Conservation (phyloP, 2,113 vertebrate species). For the Epinephelus moara region DNA sequence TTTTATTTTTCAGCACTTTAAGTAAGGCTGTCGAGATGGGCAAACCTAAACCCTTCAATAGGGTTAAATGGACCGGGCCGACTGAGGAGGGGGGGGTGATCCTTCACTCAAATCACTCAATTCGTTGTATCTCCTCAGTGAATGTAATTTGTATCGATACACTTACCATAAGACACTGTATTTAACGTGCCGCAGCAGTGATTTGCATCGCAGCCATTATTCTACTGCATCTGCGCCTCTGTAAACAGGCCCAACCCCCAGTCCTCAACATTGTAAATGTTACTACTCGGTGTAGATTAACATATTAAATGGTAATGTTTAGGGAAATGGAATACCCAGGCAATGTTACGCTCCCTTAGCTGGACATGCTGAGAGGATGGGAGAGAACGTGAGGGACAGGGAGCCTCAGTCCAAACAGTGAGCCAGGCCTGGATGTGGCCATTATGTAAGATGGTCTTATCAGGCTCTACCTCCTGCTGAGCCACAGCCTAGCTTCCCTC, state of each 20-base stretch:
- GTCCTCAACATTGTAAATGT: constrained; percentile 18
- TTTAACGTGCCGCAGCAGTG: background rate
- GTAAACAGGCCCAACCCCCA: background rate
- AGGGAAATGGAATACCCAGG: constrained; percentile 40
- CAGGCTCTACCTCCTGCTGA: constrained; percentile 80
- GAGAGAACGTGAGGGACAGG: constrained; percentile 47
- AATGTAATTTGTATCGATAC: constrained; percentile 27
- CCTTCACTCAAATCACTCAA: constrained; percentile 41
- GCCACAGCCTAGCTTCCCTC: constrained; percentile 66
- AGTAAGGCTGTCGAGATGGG: constrained; percentile 54
- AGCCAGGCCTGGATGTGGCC: constrained; percentile 68
- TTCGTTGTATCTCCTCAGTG: constrained; percentile 43
- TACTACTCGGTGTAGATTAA: constrained; percentile 31
- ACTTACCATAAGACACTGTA: constrained; percentile 18
- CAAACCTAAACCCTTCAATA: constrained; percentile 67
- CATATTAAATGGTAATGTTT: constrained; percentile 43
- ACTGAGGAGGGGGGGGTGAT: background rate
- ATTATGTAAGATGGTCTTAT: constrained; percentile 85
- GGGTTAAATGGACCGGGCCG: constrained; percentile 71
- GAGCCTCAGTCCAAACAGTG: constrained; percentile 62
- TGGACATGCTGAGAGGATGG: constrained; percentile 35
- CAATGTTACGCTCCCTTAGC: constrained; percentile 23
- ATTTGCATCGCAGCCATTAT: constrained; percentile 4
- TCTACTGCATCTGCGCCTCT: background rate
- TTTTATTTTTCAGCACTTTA: constrained; percentile 76